Evolutionary conservation across 2,888 invertebrate species (phyloP), one percentile per base, ranked within the genome.

Genomic region (Philaethria dido): DNA sequence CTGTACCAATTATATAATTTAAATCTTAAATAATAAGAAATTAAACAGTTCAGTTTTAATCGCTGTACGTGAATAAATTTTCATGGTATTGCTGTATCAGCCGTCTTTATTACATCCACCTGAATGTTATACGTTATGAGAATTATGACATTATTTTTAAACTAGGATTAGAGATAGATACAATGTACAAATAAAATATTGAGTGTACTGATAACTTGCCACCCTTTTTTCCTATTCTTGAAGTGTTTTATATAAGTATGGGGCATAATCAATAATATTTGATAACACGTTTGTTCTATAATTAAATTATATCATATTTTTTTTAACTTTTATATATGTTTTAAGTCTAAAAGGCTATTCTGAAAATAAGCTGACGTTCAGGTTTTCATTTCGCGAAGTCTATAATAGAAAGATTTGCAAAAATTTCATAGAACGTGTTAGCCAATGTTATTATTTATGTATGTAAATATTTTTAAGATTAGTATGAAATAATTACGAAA

Each of bases 401-500:
- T 33, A 33, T 60, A n/a, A n/a, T n/a, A n/a, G n/a, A n/a, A n/a
- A n/a, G n/a, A n/a, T n/a, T n/a, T n/a, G n/a, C n/a, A n/a, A n/a
- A n/a, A n/a, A n/a, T n/a, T n/a, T 55, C 20, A 52, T 20, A 52
- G 14, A 36, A 63, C 68, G 68, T 70, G 66, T 69, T 64, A 57
- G 62, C 64, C 55, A 69, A 65, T 55, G 50, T 69, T 67, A 57
- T 57, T 22, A 42, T 42, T 57, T 57, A 77, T 75, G 66, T 72
- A 64, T 88, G 87, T 88, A 87, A 80, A 87, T 87, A 88, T 77
- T 82, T 82, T 80, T 70, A 76, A 83, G 85, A 80, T 76, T 75
- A 80, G 76, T 83, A 84, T 79, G 75, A 86, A 83, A 81, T 83
- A 82, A 79, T 85, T 86, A 86, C 80, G 77, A 83, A 86, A 90